phyloP scores from a whole-genome alignment of 2,797 vertebrate genomes.

The Salmo trutta region DNA sequence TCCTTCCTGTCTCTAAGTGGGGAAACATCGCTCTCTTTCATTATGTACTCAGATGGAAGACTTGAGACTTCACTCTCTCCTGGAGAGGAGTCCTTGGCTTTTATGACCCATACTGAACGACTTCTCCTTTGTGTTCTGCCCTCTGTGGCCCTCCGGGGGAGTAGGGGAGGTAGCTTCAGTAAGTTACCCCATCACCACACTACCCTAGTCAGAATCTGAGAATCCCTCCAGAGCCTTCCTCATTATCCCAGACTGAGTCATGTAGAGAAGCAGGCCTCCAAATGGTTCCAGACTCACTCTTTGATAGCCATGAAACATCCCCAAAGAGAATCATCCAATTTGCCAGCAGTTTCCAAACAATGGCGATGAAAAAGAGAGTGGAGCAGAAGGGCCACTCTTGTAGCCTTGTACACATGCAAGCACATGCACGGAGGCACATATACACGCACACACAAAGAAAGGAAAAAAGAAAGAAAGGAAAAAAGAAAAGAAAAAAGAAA shows the following conservation, averaged over 20 bases:
- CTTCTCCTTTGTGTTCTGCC: slow-evolving; percentile 12
- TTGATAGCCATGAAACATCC: slow-evolving; percentile 31
- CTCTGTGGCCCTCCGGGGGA: slow-evolving; percentile 16
- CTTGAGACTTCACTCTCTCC: not conserved
- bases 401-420: not conserved
- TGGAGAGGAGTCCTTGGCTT: not conserved
- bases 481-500: not conserved
- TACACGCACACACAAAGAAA: slow-evolving; percentile 1
- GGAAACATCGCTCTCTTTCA: slow-evolving; percentile 29
- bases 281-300: slow-evolving; percentile 35
- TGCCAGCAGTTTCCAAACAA: not conserved
- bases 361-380: slow-evolving; percentile 4
- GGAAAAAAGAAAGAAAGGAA: not conserved
- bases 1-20: slow-evolving; percentile 48
- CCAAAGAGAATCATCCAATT: slow-evolving; percentile 7
- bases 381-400: slow-evolving; percentile 30
- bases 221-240: slow-evolving; percentile 47
- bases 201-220: slow-evolving; percentile 38
- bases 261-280: slow-evolving; percentile 50
- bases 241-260: slow-evolving; percentile 49
- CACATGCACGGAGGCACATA: slow-evolving; percentile 11
- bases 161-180: slow-evolving; percentile 19
- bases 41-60: slow-evolving; percentile 27
- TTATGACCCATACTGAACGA: slow-evolving; percentile 2
- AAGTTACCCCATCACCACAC: slow-evolving; percentile 24